A percentile compares a stretch with the other conserved stretches of the same genome.
phyloP scores from a whole-genome alignment of 23 tunicate genomes.

The Styela plicata region DNA sequence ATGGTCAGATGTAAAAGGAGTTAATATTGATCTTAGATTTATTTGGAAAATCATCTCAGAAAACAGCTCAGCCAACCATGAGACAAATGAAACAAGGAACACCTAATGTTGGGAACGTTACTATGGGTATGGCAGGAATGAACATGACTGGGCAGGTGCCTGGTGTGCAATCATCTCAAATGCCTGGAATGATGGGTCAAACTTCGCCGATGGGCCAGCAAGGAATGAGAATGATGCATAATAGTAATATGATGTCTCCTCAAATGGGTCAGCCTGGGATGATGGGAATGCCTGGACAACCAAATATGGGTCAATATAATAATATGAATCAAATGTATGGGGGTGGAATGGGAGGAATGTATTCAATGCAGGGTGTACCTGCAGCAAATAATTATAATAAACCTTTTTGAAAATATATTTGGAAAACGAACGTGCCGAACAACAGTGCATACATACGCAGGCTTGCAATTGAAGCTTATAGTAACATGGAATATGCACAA shows the following conservation, averaged over 20 bases:
- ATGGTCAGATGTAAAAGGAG: conserved; percentile 88
- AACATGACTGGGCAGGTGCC: conserved; percentile 4
- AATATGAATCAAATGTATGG: neutral
- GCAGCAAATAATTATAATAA: conserved; percentile 9
- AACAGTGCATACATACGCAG: neutral
- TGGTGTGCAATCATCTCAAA: conserved; percentile 3
- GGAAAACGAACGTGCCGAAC: neutral
- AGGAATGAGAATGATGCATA: conserved; percentile 10
- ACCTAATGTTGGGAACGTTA: neutral
- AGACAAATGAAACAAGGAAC: conserved; percentile 65
- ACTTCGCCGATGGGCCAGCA: neutral
- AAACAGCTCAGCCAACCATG: conserved; percentile 66
- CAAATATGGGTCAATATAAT: neutral
- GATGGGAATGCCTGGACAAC: conserved; percentile 12
- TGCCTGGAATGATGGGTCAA: conserved; percentile 11
- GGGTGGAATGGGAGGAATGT: conserved; percentile 5
- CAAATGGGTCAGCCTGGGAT: conserved; percentile 23
- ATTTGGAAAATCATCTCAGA: conserved; percentile 50
- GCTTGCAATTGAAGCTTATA: neutral
- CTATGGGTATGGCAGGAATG: conserved; percentile 19
- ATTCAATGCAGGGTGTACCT: neutral
- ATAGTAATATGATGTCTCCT: neutral
- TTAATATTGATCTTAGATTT: conserved; percentile 70
- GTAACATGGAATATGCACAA: neutral
- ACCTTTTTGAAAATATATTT: neutral